Percentiles rank a stretch among this genome's conserved stretches.
phyloP scores from a whole-genome alignment of 2,888 invertebrate species.

The Deroplatys truncata region DNA sequence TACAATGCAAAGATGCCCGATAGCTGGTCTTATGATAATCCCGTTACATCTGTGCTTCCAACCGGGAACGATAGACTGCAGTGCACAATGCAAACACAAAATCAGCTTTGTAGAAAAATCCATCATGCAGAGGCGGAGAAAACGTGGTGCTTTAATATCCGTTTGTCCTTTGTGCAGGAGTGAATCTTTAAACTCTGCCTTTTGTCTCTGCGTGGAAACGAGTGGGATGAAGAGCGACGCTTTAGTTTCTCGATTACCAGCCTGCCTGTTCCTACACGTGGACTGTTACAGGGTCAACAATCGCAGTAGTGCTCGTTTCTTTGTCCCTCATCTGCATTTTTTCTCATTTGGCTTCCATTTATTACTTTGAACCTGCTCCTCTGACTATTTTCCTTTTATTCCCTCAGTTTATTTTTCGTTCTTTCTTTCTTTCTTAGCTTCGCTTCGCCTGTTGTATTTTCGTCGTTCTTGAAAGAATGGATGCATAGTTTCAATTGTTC shows the following conservation, averaged over 20 bases:
- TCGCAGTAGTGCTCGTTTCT: not conserved
- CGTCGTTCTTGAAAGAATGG: too few relatives aligned
- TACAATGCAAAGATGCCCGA: too few relatives aligned
- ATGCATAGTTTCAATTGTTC: too few relatives aligned
- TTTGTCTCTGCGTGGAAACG: not conserved
- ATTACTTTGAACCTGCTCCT: not conserved
- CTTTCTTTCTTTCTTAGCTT: too few relatives aligned
- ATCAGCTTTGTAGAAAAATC: not conserved
- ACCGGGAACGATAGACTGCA: not conserved
- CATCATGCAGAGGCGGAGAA: not conserved
- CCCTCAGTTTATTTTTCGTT: not conserved
- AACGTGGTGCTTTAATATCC: not conserved
- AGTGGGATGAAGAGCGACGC: not conserved
- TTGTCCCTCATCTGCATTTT: not conserved
- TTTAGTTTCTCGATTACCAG: not conserved
- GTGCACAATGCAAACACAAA: not conserved
- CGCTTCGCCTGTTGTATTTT: too few relatives aligned
- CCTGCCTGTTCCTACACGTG: not conserved
- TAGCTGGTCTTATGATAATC: too few relatives aligned
- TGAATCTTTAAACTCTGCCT: not conserved
- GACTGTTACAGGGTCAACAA: not conserved
- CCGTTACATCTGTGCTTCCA: not conserved
- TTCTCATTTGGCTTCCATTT: not conserved
- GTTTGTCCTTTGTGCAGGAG: not conserved
- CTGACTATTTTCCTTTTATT: not conserved